These are phyloP conservation scores for Etia nguti DNA, from an alignment of 2,113 vertebrate genomes.

Conservation along the genomic window DNA sequence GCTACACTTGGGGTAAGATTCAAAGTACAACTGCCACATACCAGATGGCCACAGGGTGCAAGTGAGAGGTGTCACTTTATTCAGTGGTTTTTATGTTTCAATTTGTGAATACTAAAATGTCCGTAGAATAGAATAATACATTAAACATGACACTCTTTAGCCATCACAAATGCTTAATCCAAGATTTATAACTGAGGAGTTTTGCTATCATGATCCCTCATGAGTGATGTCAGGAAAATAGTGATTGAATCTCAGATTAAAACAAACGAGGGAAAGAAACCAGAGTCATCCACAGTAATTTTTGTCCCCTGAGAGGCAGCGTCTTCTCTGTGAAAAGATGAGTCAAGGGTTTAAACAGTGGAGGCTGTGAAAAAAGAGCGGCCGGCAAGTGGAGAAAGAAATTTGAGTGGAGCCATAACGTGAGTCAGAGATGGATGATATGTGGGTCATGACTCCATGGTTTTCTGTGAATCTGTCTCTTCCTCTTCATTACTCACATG, in stretches of 20 bases:
- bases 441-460: constrained; percentile 14
- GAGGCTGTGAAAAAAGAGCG: not conserved
- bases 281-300: not conserved
- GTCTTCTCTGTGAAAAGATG: constrained; percentile 1
- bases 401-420: constrained; percentile 4
- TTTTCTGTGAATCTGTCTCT: constrained; percentile 31
- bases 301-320: not conserved
- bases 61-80: not conserved
- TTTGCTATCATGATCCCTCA: not conserved
- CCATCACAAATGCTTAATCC: not conserved
- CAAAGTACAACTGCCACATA: not conserved
- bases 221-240: not conserved
- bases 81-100: not conserved
- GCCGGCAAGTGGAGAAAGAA: not conserved
- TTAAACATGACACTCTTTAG: not conserved
- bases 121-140: not conserved
- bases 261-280: not conserved
- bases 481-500: constrained; percentile 46
- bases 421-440: constrained; percentile 37
- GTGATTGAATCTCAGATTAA: not conserved
- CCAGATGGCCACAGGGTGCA: not conserved
- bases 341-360: constrained; percentile 19
- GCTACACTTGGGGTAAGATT: not conserved
- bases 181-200: not conserved
- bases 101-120: not conserved